Conservation (phyloP, 2,797 vertebrate genomes). For the Xenentodon cancila region DNA sequence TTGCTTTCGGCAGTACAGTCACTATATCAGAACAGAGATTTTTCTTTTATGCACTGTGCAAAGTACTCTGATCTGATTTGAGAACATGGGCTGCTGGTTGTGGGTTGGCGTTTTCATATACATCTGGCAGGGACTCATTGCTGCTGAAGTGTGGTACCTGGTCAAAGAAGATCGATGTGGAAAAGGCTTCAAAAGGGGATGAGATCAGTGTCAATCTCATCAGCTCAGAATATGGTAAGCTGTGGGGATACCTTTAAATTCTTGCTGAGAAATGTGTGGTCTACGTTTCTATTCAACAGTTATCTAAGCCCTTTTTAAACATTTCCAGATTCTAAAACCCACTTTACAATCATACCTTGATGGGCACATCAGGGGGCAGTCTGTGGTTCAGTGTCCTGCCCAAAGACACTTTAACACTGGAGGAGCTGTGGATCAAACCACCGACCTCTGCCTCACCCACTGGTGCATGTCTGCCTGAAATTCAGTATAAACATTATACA, state of each 20-base stretch:
- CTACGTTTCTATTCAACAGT: no score
- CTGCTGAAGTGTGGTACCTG: conserved; percentile 89
- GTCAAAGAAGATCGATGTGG: conserved; percentile 91
- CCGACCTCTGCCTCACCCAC: no score
- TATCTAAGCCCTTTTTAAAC: no score
- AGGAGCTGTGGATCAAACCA: no score
- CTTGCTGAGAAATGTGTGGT: not conserved
- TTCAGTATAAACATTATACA: no score
- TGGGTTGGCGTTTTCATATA: conserved; percentile 7
- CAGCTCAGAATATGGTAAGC: conserved; percentile 94
- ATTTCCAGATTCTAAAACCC: no score
- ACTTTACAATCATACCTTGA: no score
- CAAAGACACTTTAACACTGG: no score
- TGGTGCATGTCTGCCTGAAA: no score
- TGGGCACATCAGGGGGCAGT: no score
- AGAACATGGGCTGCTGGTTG: not conserved
- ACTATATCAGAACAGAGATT: conserved; percentile 5
- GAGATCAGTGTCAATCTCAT: conserved; percentile 92
- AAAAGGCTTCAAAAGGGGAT: conserved; percentile 84
- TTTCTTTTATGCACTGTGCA: no score
- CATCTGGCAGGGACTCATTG: conserved; percentile 85
- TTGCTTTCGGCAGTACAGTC: not conserved
- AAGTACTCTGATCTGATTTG: not conserved
- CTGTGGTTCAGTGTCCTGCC: no score
- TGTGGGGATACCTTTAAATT: not conserved